Percentiles rank a stretch among this genome's conserved stretches.
phyloP scores from a whole-genome alignment of 2,113 vertebrate species.

The Dicaeum eximium region DNA sequence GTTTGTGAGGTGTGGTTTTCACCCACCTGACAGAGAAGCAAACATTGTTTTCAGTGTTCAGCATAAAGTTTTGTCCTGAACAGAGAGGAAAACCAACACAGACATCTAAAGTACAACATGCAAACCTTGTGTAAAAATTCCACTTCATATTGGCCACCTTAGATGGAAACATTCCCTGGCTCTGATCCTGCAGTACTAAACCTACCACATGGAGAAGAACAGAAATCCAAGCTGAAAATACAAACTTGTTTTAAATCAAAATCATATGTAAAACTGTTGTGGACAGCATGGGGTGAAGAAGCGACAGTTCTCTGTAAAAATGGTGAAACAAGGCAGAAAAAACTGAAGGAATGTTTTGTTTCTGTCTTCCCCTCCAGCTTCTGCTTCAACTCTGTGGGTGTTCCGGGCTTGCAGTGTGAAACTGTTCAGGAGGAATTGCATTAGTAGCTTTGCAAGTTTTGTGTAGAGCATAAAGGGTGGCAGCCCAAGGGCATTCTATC shows the following conservation, averaged over 20 bases:
- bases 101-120: not conserved
- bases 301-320: not conserved
- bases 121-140: slow-evolving; percentile 4
- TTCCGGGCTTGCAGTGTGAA: not conserved
- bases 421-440: not conserved
- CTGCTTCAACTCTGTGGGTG: not conserved
- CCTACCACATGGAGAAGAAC: slow-evolving; percentile 27
- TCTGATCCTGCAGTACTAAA: slow-evolving; percentile 14
- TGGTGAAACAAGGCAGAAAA: not conserved
- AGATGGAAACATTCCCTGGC: slow-evolving; percentile 33
- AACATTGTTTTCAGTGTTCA: not conserved
- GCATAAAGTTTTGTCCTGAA: not conserved
- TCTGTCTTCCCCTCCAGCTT: not conserved
- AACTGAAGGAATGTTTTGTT: not conserved
- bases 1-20: not conserved
- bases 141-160: not conserved
- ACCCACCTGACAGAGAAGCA: not conserved
- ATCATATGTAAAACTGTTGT: slow-evolving; percentile 11
- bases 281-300: slow-evolving; percentile 1
- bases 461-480: not conserved
- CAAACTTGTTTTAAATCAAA: slow-evolving; percentile 25
- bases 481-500: not conserved
- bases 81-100: not conserved
- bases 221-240: slow-evolving; percentile 25
- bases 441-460: not conserved